Evolutionary conservation across 1,140 invertebrate species (phyloP).

Genomic region (Musca vetustissima): DNA sequence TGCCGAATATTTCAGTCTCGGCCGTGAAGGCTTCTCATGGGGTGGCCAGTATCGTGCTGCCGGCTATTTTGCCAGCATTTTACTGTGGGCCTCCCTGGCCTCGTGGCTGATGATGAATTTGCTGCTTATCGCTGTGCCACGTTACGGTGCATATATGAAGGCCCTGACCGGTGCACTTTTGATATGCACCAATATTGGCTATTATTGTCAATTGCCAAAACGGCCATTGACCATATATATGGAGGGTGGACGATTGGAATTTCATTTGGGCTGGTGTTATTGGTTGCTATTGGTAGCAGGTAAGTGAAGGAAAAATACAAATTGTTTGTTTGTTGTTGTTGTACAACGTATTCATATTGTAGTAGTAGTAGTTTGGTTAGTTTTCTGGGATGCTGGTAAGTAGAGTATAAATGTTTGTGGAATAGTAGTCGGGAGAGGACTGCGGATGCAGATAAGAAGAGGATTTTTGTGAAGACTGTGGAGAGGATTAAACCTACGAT

Average conservation of each 20-base stretch:
- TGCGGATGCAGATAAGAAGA: too few species aligned
- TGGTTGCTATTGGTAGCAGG: slow-evolving; percentile 88
- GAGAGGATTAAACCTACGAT: too few species aligned
- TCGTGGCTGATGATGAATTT: slow-evolving; percentile 92
- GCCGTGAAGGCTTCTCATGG: slow-evolving; percentile 96
- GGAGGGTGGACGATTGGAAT: slow-evolving; percentile 77
- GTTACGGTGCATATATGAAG: slow-evolving; percentile 91
- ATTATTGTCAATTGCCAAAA: slow-evolving; percentile 79
- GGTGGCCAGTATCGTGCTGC: slow-evolving; percentile 90
- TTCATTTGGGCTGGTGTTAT: slow-evolving; percentile 90
- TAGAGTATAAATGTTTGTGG: too few species aligned
- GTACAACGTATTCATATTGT: too few species aligned
- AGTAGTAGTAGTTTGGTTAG: too few species aligned
- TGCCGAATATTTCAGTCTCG: slow-evolving; percentile 93
- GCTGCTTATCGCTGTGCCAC: slow-evolving; percentile 85
- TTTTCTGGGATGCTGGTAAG: too few species aligned
- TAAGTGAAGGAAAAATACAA: slow-evolving; percentile 57
- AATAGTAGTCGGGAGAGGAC: too few species aligned
- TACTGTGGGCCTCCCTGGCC: slow-evolving; percentile 88
- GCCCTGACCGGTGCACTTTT: slow-evolving; percentile 75
- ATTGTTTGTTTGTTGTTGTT: too few species aligned
- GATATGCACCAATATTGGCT: slow-evolving; percentile 77
- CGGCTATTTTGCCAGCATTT: slow-evolving; percentile 88
- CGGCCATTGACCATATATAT: slow-evolving; percentile 81
- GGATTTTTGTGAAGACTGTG: too few species aligned